phyloP scores from a whole-genome alignment of 2,888 invertebrate genomes.

The Cryptocephalus primarius region DNA sequence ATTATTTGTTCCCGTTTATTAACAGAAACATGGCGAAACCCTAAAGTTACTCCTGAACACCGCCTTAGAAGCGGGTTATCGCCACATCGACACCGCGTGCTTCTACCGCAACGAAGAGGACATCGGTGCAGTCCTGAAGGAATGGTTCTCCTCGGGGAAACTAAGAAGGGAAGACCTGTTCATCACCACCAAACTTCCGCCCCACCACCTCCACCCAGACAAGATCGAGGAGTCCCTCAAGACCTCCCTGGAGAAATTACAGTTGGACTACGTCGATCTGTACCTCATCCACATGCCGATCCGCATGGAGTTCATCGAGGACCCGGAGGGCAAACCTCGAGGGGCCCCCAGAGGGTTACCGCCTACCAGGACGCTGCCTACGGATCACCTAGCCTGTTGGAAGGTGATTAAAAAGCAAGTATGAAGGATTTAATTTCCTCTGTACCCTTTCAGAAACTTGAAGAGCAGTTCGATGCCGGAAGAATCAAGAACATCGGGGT shows the following conservation, averaged over 20 bases:
- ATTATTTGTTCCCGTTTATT: too few species aligned
- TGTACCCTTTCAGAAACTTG: conserved; percentile 34
- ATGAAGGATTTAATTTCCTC: too few species aligned
- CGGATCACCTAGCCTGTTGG: too few species aligned
- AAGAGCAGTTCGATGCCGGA: conserved; percentile 47
- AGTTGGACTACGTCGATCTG: conserved; percentile 22
- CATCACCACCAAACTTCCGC: conserved; percentile 68
- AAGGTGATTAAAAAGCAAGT: too few species aligned
- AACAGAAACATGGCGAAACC: too few species aligned
- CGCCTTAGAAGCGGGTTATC: conserved; percentile 67
- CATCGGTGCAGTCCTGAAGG: conserved; percentile 61
- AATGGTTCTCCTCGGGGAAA: conserved; percentile 58
- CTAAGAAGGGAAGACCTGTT: conserved; percentile 56
- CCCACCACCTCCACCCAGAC: conserved; percentile 33
- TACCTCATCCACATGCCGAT: conserved; percentile 23
- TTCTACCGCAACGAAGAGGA: conserved; percentile 68
- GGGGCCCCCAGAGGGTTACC: too few species aligned
- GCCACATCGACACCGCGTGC: conserved; percentile 74
- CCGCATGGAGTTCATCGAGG: too few species aligned
- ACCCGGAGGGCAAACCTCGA: not conserved
- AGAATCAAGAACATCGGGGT: not conserved
- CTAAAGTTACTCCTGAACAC: conserved; percentile 54
- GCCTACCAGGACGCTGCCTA: too few species aligned
- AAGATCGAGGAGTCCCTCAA: conserved; percentile 20
- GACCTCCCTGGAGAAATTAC: conserved; percentile 18